Evolutionary conservation across 2,888 invertebrate species (phyloP).

Genomic region (Scaptomyza cyrtandrae): DNA sequence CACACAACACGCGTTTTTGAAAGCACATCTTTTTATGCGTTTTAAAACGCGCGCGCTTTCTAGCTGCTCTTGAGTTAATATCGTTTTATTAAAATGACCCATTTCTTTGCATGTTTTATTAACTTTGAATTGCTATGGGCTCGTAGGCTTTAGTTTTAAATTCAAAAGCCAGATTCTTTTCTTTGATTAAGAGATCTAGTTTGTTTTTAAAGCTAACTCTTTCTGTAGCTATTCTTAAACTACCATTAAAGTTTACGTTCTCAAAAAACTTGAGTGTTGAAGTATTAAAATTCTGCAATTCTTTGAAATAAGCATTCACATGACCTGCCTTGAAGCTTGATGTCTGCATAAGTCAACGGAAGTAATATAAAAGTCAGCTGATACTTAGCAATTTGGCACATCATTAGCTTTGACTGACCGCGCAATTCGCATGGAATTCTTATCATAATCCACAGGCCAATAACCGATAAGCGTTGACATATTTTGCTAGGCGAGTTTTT

Average conservation of each 20-base stretch:
- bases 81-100: not conserved
- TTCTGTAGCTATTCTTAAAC: not conserved
- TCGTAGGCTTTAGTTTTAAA: no score
- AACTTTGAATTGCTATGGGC: not conserved
- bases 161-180: no score
- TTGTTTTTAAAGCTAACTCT: no score
- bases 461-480: slow-evolving; percentile 64
- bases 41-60: slow-evolving; percentile 38
- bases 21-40: slow-evolving; percentile 19
- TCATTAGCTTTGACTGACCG: slow-evolving; percentile 7
- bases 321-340: slow-evolving; percentile 45
- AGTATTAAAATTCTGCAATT: not conserved
- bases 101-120: not conserved
- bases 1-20: not conserved
- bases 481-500: slow-evolving; percentile 20
- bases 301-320: slow-evolving; percentile 7
- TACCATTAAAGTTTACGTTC: not conserved
- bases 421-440: slow-evolving; percentile 19
- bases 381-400: slow-evolving; percentile 26
- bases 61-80: not conserved
- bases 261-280: not conserved
- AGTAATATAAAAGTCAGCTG: slow-evolving; percentile 51
- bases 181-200: no score
- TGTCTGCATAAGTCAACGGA: slow-evolving; percentile 26
- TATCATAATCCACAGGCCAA: slow-evolving; percentile 60